Evolutionary conservation across 2,113 vertebrate species (phyloP).

Genomic region (Dromas ardeola): DNA sequence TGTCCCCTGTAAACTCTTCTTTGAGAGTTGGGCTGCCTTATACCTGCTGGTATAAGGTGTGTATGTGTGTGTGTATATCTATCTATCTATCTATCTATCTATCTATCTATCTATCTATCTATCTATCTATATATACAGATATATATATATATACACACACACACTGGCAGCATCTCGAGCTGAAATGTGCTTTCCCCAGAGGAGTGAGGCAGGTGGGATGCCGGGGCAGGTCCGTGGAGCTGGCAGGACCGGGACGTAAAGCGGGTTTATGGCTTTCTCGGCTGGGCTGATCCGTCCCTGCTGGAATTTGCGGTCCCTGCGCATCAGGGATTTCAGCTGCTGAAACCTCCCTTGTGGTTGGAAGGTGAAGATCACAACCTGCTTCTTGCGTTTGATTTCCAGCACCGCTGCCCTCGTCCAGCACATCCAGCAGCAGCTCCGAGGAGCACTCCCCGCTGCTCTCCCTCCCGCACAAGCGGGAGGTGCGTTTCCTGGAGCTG

Average conservation of each 20-base stretch:
- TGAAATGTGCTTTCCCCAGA: not conserved
- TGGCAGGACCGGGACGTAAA: not conserved
- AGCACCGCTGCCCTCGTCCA: not conserved
- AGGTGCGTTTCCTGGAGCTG: constrained; percentile 85
- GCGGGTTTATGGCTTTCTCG: not conserved
- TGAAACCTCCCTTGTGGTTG: not conserved
- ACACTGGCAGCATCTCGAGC: no score
- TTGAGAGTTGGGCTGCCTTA: not conserved
- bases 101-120: no score
- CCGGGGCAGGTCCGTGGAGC: not conserved
- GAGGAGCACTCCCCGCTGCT: constrained; percentile 76
- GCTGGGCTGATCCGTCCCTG: not conserved
- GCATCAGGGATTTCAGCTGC: not conserved
- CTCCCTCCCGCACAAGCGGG: constrained; percentile 52
- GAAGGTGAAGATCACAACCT: not conserved
- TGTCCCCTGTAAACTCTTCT: not conserved
- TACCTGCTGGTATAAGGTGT: no score
- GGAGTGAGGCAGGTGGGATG: not conserved
- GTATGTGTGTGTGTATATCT: no score
- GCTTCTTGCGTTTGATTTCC: not conserved
- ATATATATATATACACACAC: no score
- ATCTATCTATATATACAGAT: no score
- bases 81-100: no score
- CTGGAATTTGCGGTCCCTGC: not conserved
- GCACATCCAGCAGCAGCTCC: constrained; percentile 48